Conservation (phyloP, 2,797 vertebrate species). For the Basileuterus tristriatus region DNA sequence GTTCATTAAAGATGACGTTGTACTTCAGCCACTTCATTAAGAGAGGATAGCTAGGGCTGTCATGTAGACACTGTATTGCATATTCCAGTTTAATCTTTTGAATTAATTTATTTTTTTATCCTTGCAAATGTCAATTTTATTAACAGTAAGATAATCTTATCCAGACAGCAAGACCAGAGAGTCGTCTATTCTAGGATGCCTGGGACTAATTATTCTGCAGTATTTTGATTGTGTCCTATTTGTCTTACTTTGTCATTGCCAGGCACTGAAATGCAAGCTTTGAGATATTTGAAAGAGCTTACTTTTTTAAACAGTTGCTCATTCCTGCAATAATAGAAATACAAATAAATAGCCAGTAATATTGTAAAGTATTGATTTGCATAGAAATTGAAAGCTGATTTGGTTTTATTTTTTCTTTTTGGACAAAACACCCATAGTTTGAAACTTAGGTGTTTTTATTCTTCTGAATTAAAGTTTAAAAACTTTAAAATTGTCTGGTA, state of each 20-base stretch:
- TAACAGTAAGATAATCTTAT: background rate
- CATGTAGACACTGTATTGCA: background rate
- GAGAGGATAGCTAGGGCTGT: background rate
- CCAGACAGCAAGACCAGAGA: background rate
- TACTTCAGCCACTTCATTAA: background rate
- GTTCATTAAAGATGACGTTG: background rate
- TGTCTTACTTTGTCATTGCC: background rate
- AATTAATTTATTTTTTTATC: background rate
- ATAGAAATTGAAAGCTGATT: background rate
- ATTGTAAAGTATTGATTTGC: background rate
- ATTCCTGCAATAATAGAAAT: background rate
- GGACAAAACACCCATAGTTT: background rate
- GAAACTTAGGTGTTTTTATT: background rate
- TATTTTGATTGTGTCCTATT: background rate
- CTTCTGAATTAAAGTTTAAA: background rate
- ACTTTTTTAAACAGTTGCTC: background rate
- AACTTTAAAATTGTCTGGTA: background rate
- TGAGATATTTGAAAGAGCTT: background rate
- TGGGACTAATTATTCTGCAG: background rate
- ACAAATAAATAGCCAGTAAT: background rate
- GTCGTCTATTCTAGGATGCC: background rate
- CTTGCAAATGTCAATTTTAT: background rate
- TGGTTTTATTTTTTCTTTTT: background rate
- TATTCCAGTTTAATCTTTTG: background rate
- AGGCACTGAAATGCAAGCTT: background rate